phyloP scores from a whole-genome alignment of 1,140 invertebrate species.

The Dinoponera quadriceps region DNA sequence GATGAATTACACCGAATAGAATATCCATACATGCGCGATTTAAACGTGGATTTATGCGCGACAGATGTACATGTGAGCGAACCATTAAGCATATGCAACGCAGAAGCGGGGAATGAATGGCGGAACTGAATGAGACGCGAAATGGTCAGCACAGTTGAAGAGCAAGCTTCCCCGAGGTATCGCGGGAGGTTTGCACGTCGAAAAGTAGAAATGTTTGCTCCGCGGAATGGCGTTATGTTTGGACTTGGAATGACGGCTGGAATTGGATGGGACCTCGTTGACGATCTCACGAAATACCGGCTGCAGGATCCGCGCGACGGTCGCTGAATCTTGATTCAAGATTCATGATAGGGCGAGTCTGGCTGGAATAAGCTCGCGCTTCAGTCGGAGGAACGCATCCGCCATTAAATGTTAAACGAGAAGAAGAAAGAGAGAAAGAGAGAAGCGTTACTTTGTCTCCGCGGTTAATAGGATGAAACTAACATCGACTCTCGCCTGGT shows the following conservation, averaged over 20 bases:
- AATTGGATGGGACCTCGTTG: slow-evolving; percentile 79
- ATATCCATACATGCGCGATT: slow-evolving; percentile 56
- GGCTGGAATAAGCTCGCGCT: background rate
- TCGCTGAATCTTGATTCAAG: slow-evolving; percentile 3
- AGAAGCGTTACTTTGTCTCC: background rate
- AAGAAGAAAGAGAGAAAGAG: background rate
- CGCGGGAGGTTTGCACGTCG: slow-evolving; percentile 77
- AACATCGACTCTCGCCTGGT: too few species aligned
- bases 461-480: too few species aligned
- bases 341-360: slow-evolving; percentile 24
- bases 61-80: slow-evolving; percentile 48
- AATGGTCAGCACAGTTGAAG: slow-evolving; percentile 83
- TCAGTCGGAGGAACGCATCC: background rate
- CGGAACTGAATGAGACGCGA: slow-evolving; percentile 82
- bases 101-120: slow-evolving; percentile 65
- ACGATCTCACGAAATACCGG: slow-evolving; percentile 55
- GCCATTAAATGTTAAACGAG: background rate
- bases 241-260: slow-evolving; percentile 83
- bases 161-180: slow-evolving; percentile 78
- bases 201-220: slow-evolving; percentile 84
- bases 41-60: slow-evolving; percentile 38
- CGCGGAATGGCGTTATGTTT: slow-evolving; percentile 82
- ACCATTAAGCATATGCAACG: slow-evolving; percentile 67
- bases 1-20: slow-evolving; percentile 8
- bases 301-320: background rate